Base-by-base conservation (phyloP, 2,797 vertebrate genomes). In the Zalophus californianus region DNA sequence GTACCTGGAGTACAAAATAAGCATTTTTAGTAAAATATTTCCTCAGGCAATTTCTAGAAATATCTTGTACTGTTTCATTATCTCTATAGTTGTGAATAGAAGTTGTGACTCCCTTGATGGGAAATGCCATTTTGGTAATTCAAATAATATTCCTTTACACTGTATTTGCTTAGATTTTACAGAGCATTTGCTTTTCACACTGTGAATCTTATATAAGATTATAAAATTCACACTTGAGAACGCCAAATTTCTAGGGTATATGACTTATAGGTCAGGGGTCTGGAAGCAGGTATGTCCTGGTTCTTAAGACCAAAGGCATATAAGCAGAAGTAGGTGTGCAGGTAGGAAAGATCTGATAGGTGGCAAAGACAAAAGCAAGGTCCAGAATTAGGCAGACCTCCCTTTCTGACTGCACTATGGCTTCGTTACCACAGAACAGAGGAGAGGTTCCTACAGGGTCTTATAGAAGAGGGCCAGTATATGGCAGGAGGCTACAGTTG, bases 41-140 rank as follows among this genome's bases (percentile, higher is more conserved):
- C 82, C 83, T 97, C 78, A 44, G 79, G 85, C 35, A 80, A 56
- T 87, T 94, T 98, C 90, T 96, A 95, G 94, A 97, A 97, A 94
- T 95, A 96, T 21, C 52, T 75, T 27, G 3, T 70, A 94, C n/a
- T 86, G 21, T 95, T 97, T 95, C 54, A 58, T 96, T 92, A 78
- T 95, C 32, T 95, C 52, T 60, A 27, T 64, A 91, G 32, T 50
- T 92, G 23, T 90, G 48, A 96, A 96, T 79, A 50, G 56, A 95
- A 21, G 18, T 95, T 94, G 60, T 95, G 90, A 97, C 75, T 95
- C 44, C 52, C 27, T 10, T 79, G 82, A 95, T 93, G 48, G 38
- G 50, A 91, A 92, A 72, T 86, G 52, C 32, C 68, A 62, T 58
- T 94, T 92, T 96, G 35, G 44, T 96, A 85, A 97, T 95, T 88